Conservation (phyloP, 2,113 vertebrate species). For the Acrocephalus arundinaceus region DNA sequence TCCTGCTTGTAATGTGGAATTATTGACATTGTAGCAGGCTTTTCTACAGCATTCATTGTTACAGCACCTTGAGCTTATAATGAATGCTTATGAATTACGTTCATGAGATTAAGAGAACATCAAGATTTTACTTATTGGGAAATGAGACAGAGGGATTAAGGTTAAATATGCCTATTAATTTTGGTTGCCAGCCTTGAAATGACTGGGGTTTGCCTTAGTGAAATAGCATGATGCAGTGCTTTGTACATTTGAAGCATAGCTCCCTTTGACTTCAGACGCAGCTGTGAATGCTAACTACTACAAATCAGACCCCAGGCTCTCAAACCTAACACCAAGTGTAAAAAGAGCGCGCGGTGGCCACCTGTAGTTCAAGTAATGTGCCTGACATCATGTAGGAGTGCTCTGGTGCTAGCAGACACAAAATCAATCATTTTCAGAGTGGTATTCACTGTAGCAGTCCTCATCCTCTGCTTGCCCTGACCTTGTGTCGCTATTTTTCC, state of each 20-base stretch:
- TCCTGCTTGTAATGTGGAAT: neutral
- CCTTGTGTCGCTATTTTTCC: neutral
- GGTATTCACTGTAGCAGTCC: neutral
- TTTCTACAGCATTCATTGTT: neutral
- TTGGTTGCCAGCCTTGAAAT: neutral
- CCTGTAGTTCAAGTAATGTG: constrained; percentile 8
- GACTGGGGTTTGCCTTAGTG: neutral
- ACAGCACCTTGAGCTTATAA: neutral
- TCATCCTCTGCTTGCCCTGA: neutral
- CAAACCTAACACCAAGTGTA: neutral
- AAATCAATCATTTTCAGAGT: neutral
- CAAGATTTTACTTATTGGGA: neutral
- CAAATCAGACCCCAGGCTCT: constrained; percentile 7
- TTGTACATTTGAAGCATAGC: neutral
- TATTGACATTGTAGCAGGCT: neutral
- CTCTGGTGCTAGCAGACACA: neutral
- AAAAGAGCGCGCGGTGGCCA: neutral
- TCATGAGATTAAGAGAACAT: neutral
- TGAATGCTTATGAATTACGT: neutral
- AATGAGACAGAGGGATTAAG: constrained; percentile 1
- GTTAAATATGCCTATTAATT: neutral
- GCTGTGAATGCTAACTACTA: constrained; percentile 18
- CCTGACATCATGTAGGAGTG: neutral
- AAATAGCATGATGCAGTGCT: neutral
- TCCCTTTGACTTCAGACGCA: neutral